These are phyloP conservation scores for Rhipidura dahli DNA, from an alignment of 2,113 vertebrate genomes.

Conservation along the genomic window DNA sequence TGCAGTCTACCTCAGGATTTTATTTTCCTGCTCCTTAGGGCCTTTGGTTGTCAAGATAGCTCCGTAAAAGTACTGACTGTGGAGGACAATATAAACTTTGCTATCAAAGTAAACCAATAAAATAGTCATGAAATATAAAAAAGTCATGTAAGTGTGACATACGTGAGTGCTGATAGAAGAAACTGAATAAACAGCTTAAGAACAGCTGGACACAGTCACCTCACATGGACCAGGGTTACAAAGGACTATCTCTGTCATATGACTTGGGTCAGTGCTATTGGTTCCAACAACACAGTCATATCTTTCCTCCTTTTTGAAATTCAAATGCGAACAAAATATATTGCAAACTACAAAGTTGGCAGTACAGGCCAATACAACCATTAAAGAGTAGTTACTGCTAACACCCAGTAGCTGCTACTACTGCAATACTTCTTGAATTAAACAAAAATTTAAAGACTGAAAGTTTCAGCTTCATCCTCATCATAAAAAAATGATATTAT, in stretches of 20 bases:
- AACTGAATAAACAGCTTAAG: slow-evolving; percentile 37
- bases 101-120: slow-evolving; percentile 9
- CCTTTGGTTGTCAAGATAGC: not conserved
- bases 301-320: slow-evolving; percentile 48
- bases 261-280: not conserved
- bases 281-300: slow-evolving; percentile 2
- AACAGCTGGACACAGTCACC: slow-evolving; percentile 16
- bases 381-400: not conserved
- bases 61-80: not conserved
- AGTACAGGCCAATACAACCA: not conserved
- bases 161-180: slow-evolving; percentile 9
- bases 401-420: not conserved
- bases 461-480: not conserved
- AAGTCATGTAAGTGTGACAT: slow-evolving; percentile 46
- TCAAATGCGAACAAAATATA: slow-evolving; percentile 51
- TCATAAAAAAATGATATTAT: not conserved
- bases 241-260: not conserved
- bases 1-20: not conserved
- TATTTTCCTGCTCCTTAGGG: not conserved
- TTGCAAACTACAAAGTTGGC: not conserved
- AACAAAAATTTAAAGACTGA: not conserved
- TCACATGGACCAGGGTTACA: not conserved
- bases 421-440: not conserved
- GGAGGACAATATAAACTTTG: slow-evolving; percentile 25
- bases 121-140: not conserved